Evolutionary conservation across 2,888 invertebrate species (phyloP), one percentile per base, ranked within the genome.

Genomic region (Pandemis cinnamomeana): DNA sequence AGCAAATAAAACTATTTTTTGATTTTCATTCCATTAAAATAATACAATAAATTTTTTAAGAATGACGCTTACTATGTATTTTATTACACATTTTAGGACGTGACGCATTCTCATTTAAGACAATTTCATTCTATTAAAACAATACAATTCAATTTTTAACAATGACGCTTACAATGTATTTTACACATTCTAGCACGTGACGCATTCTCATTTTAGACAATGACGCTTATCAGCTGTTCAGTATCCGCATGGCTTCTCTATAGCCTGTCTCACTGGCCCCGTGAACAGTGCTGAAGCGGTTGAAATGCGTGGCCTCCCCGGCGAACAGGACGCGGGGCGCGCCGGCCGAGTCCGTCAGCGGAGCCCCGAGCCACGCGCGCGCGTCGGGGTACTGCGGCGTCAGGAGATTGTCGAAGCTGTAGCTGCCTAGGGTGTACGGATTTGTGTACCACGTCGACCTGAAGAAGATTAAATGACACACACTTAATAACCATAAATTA

Each of bases 241-340:
- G 71, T 0, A 89, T 58, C 10, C 88, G 78, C 77, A 71, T 80
- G 0, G 97, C 97, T 83, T 97, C 97, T 51, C 97, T 92, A 80
- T 93, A 93, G 0, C 97, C 97, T 0, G 95, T 93, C 78, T 96
- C 96, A 0, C 95, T 88, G 0, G 97, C 97, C 0, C 97, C 97
- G 80, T 97, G 97, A 0, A 96, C 97, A 0, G 97, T 96, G 0
- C 96, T 96, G 85, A 95, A 97, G 81, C 95, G 96, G 27, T 89
- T 93, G 0, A 63, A 46, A 1, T 90, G 80, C 0, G 95, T 95
- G 0, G 95, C 96, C 81, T 96, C 96, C 0, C 96, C 96, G 0
- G 95, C 95, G 86, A 96, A 96, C n/a, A 95, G 82, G 0, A 96
- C 85, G 0, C 92, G 84, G 27, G 94, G 95, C 20, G 83, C 87